A percentile compares a stretch with the other conserved stretches of the same genome.
phyloP scores from a whole-genome alignment of 2,797 vertebrate species.

The Pipistrellus kuhlii region DNA sequence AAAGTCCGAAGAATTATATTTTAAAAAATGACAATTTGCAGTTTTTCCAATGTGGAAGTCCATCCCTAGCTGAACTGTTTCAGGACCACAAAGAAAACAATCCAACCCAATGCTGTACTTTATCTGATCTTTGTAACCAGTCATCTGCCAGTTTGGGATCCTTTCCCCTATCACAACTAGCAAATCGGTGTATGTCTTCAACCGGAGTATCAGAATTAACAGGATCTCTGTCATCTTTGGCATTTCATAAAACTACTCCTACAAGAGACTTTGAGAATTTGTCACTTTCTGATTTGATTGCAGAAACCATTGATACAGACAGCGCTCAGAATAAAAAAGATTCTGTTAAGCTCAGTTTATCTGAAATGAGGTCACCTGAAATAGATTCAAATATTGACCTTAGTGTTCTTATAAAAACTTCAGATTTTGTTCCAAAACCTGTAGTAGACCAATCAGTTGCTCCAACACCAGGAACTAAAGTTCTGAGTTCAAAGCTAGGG shows the following conservation, averaged over 20 bases:
- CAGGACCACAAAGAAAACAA: conserved; percentile 90
- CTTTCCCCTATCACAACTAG: conserved; percentile 88
- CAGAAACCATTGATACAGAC: conserved; percentile 84
- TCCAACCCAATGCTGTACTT: conserved; percentile 81
- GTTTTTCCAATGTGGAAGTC: conserved; percentile 86
- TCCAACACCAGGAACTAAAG: conserved; percentile 77
- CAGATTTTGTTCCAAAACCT: conserved; percentile 74
- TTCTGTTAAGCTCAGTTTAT: conserved; percentile 51
- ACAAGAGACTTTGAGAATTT: conserved; percentile 83
- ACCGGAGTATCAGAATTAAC: conserved; percentile 86
- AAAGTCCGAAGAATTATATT: conserved; percentile 83
- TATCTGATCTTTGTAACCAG: conserved; percentile 84
- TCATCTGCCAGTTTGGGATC: conserved; percentile 79
- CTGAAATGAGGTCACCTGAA: conserved; percentile 82
- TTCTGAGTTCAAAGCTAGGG: conserved; percentile 80
- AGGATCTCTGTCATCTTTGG: conserved; percentile 89
- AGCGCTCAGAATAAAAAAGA: conserved; percentile 76
- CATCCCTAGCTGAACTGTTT: conserved; percentile 93
- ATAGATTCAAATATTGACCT: conserved; percentile 89
- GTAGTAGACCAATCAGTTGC: conserved; percentile 69
- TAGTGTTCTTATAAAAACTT: conserved; percentile 89
- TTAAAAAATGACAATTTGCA: conserved; percentile 77
- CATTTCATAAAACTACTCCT: conserved; percentile 86
- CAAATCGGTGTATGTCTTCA: conserved; percentile 82
- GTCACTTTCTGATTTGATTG: conserved; percentile 88